Percentiles rank a stretch among this genome's conserved stretches.
Evolutionary conservation across 2,797 vertebrate species (phyloP).

Genomic region (Discoglossus pictus): DNA sequence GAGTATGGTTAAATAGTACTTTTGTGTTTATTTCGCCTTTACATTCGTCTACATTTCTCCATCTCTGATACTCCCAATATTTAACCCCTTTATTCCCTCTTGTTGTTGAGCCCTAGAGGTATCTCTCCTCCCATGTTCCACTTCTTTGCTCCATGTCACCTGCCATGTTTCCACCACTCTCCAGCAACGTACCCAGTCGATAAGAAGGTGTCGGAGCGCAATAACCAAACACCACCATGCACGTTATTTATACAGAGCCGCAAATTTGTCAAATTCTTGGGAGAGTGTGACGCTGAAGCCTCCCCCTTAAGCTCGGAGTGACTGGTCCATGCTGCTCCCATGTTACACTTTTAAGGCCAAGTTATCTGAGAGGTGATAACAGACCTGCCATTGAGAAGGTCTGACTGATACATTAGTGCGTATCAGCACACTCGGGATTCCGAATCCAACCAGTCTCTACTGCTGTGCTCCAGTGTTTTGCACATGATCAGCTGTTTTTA

Average conservation of each 20-base stretch:
- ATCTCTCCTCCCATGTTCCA: not conserved
- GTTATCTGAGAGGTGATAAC: slow-evolving; percentile 59
- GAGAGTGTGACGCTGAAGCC: slow-evolving; percentile 63
- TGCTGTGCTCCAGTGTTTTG: slow-evolving; percentile 11
- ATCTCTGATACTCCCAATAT: no score
- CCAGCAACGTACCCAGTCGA: slow-evolving; percentile 66
- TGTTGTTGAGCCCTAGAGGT: slow-evolving; percentile 36
- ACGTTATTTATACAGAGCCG: slow-evolving; percentile 67
- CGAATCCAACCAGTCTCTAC: slow-evolving; percentile 25
- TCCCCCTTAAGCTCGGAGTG: slow-evolving; percentile 48
- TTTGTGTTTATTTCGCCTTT: no score
- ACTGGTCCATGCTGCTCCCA: slow-evolving; percentile 42
- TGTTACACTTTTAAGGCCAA: slow-evolving; percentile 65
- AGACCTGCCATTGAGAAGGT: slow-evolving; percentile 51
- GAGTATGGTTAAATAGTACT: no score
- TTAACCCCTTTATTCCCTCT: not conserved
- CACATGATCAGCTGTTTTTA: slow-evolving; percentile 6
- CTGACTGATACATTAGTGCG: slow-evolving; percentile 52
- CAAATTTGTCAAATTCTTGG: slow-evolving; percentile 75
- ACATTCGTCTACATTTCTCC: no score
- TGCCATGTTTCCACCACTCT: slow-evolving; percentile 67
- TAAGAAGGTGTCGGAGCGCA: slow-evolving; percentile 84
- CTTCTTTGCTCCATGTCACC: slow-evolving; percentile 59
- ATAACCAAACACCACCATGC: slow-evolving; percentile 75
- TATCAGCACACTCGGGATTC: slow-evolving; percentile 46